Percentiles rank a stretch among this genome's conserved stretches.
phyloP scores from a whole-genome alignment of 2,888 invertebrate genomes.

The Flabesymbios commensalis region DNA sequence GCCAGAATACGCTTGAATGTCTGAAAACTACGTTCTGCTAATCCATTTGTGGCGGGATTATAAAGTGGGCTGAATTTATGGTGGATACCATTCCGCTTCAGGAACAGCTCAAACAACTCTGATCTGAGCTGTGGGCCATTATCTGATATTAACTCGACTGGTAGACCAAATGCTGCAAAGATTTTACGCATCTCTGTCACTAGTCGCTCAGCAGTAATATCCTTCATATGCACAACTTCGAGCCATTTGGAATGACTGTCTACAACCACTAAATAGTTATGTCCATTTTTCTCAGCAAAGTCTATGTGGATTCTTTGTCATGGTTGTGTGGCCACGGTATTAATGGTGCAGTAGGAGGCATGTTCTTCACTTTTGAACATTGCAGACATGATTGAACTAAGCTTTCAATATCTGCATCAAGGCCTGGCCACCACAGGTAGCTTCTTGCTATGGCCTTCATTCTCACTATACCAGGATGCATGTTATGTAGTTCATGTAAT shows the following conservation, averaged over 20 bases:
- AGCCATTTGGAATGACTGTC: constrained; percentile 4
- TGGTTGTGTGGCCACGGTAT: neutral
- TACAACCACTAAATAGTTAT: neutral
- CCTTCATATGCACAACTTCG: neutral
- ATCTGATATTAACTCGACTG: neutral
- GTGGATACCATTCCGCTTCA: neutral
- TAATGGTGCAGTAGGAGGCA: neutral
- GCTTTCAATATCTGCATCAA: too few relatives aligned
- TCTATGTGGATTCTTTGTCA: neutral
- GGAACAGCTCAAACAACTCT: neutral
- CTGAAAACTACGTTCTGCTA: neutral
- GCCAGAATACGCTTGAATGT: neutral
- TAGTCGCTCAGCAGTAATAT: neutral
- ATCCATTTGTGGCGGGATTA: neutral
- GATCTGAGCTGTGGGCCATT: neutral
- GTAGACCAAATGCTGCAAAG: constrained; percentile 1
- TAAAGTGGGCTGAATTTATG: neutral
- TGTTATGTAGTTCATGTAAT: neutral
- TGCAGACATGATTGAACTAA: too few relatives aligned
- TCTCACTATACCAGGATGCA: neutral
- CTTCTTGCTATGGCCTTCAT: constrained; percentile 6
- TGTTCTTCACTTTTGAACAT: neutral
- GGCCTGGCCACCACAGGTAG: constrained; percentile 6
- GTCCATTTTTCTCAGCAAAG: neutral
- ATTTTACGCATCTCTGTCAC: neutral